Base-by-base conservation (phyloP, 2,113 vertebrate genomes). In the Ciconia boyciana region DNA sequence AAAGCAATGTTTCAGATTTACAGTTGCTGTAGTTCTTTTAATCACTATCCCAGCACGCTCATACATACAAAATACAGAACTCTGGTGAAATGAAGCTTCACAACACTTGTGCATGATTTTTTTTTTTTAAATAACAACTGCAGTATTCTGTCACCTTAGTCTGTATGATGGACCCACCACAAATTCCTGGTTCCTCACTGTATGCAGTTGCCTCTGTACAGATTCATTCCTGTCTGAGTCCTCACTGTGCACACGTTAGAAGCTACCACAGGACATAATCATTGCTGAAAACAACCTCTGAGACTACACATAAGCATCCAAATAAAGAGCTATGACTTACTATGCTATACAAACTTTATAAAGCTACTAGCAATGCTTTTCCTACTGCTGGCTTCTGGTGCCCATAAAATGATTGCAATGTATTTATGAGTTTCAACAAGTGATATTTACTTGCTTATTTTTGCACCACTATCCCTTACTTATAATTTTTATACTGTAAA, bases 101-200 rank as follows among this genome's bases (percentile, higher is more conserved):
- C 5, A 52, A 41, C 9, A 58, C 7, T 25, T 39, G 32, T 6
- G 22, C 6, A 5, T 39, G 16, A 46, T 21, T 28, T 0, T 65
- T 29, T 21, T 10, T 62, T 51, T 87, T 91, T 32, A 20, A 60
- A 7, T 16, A 71, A 54, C 18, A 60, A 16, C 16, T 14, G 36
- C 58, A 69, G 8, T 29, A 19, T 49, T 83, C 36, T 83, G 46
- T 39, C 79, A 77, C 26, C n/a, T 64, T 32, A 9, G 17, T n/a
- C 36, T 65, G 41, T 55, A 48, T 55, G 75, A 83, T 34, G 44
- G 41, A 58, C 9, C 52, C 28, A 90, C 4, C 44, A 90, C 28
- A 69, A 58, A 39, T 4, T 51, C 43, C 41, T 57, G 32, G 44
- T 51, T 20, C 70, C 66, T 80, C 48, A 76, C 48, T 14, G 58